Evolutionary conservation across 2,113 vertebrate genomes (phyloP), one percentile per base, ranked within the genome.

Genomic region (Dromas ardeola): DNA sequence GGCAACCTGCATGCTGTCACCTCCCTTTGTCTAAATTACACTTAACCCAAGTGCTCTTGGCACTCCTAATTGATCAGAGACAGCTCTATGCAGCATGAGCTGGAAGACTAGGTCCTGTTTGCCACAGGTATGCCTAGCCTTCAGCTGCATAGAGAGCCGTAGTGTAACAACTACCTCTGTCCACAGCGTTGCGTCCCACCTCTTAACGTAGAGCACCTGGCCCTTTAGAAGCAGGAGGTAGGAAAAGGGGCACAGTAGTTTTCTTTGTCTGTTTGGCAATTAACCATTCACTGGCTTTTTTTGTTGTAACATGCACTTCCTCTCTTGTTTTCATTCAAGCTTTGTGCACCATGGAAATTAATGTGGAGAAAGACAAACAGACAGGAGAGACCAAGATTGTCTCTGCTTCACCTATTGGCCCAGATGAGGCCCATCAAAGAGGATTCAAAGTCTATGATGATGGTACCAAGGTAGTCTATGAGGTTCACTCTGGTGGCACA

Each of bases 311-410:
- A 98, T 98, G 98, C 98, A 98, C 98, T 98, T 98, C 98, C 98
- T 98, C 97, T 98, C 98, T 98, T 98, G 98, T 98, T 98, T 98
- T 97, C 98, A 96, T 98, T 98, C 98, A 99, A 99, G 99, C 99
- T 97, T 98, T 99, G 98, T 99, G 99, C 98, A 99, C 99, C 98
- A 99, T 99, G 99, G 99, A 99, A 99, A 99, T 99, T 99, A 99
- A 99, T 98, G 99, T 99, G 96, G 98, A 99, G 98, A 99, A 99
- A 97, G 99, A 99, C 98, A 99, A 98, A 95, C 98, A 98, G 97
- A 99, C 99, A 52, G 99, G 99, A 74, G 99, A 99, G 98, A 99
- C 99, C 98, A 99, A 98, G 97, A 98, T 99, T 98, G 98, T 99
- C 98, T 99, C 99, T 61, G 96, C 99, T 96, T 98, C 98, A 94